Base-by-base conservation (phyloP, 2,797 vertebrate species). In the Sebastiscus tertius region DNA sequence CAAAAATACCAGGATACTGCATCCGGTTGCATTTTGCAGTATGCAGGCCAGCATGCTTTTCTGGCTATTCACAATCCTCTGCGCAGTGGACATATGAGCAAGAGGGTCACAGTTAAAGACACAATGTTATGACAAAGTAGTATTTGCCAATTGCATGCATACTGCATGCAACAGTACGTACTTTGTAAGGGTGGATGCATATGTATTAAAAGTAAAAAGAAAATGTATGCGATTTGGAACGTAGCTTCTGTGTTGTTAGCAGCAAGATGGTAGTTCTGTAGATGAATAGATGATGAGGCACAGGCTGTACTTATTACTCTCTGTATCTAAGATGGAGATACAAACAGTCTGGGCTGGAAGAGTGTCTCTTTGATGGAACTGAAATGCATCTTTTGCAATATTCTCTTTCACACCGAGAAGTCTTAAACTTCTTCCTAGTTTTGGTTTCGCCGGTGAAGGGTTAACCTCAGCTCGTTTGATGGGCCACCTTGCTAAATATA, bases 401-500 rank as follows among this genome's bases (percentile, higher is more conserved):
- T 36, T 55, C 4, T 55, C 6, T 13, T 68, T 75, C 81, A 27
- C 63, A 39, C 58, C 9, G 16, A 60, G 18, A 22, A 8, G 14
- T 77, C 22, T 75, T 18, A 12, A 69, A 66, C 18, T 22, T 2
- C 54, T 64, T 36, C 3, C 56, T 16, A 5, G 36, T 74, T 79
- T 74, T 39, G 9, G 46, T 60, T 26, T 65, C 52, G 79, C 75
- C 24, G 75, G 64, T 27, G 63, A 88, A 88, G 85, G 83, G 86
- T 92, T 92, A 90, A 93, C 82, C 66, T 83, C 34, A 62, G 77
- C 79, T 72, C 22, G 34, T 89, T 89, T 89, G 89, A 92, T 84
- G 83, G 84, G 60, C 82, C 83, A 83, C 62, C 83, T 91, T 79
- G 72, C 91, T 94, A 95, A 94, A 92, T 92, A 94, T 93, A 95